Evolutionary conservation across 2,888 invertebrate species (phyloP).

Genomic region (Conops quadrifasciatus): DNA sequence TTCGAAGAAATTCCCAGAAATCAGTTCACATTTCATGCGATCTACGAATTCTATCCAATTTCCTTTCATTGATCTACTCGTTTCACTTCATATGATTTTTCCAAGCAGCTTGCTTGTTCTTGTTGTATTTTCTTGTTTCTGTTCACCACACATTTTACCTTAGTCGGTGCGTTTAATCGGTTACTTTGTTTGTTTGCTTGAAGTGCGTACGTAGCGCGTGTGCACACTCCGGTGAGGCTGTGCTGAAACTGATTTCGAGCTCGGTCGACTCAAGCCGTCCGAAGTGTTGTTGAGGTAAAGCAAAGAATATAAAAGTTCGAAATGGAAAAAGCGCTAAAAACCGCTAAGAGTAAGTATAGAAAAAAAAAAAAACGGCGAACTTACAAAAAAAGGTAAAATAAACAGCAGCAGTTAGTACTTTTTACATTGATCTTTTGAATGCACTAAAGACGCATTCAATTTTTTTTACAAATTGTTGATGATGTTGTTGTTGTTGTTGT

Average conservation of each 20-base stretch:
- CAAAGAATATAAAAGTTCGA: slow-evolving; percentile 44
- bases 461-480: background rate
- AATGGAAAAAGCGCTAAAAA: slow-evolving; percentile 49
- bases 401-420: too few relatives aligned
- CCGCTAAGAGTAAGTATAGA: slow-evolving; percentile 37
- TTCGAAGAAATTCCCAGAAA: too few relatives aligned
- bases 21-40: too few relatives aligned
- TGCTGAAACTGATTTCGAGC: slow-evolving; percentile 63
- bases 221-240: slow-evolving; percentile 65
- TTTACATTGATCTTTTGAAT: too few relatives aligned
- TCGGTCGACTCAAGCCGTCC: slow-evolving; percentile 56
- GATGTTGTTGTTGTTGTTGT: slow-evolving; percentile 1
- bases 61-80: background rate
- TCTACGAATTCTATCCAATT: too few relatives aligned
- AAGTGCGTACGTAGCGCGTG: slow-evolving; percentile 50
- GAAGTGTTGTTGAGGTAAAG: slow-evolving; percentile 61
- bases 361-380: background rate
- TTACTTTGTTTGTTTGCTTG: slow-evolving; percentile 35
- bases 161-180: slow-evolving; percentile 40
- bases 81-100: too few relatives aligned
- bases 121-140: slow-evolving; percentile 27
- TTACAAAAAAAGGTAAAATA: slow-evolving; percentile 13
- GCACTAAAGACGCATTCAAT: too few relatives aligned
- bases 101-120: slow-evolving; percentile 30
- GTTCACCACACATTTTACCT: slow-evolving; percentile 31